These are phyloP conservation scores for Tragulus kanchil DNA, from an alignment of 2,113 vertebrate genomes.

Conservation along the genomic window DNA sequence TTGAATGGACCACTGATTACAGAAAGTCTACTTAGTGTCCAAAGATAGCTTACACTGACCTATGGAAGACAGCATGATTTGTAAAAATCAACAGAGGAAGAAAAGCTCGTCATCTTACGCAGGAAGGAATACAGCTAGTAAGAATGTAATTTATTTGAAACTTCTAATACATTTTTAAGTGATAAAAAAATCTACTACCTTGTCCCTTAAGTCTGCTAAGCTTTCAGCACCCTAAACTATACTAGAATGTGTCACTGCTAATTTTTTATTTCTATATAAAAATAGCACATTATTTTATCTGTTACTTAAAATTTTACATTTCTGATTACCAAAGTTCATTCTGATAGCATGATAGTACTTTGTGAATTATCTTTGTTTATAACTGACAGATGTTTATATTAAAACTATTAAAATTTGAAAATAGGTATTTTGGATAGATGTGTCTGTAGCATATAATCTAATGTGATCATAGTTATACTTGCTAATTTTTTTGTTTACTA, in stretches of 20 bases:
- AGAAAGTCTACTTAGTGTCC: conserved; percentile 51
- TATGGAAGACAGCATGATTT: conserved; percentile 48
- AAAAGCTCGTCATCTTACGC: conserved; percentile 50
- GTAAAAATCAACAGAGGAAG: neutral
- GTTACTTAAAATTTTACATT: conserved; percentile 85
- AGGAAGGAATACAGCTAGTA: conserved; percentile 49
- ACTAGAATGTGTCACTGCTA: conserved; percentile 78
- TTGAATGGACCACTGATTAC: neutral
- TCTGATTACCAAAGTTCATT: conserved; percentile 90
- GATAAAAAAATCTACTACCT: conserved; percentile 46
- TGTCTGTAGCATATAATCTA: conserved; percentile 85
- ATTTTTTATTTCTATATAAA: conserved; percentile 85
- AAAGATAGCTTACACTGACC: conserved; percentile 37
- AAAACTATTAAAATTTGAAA: conserved; percentile 84
- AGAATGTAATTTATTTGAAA: conserved; percentile 51
- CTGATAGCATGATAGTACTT: conserved; percentile 90
- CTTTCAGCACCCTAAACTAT: conserved; percentile 63
- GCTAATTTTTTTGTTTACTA: conserved; percentile 84
- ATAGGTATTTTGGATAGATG: conserved; percentile 89
- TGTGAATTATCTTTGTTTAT: conserved; percentile 87
- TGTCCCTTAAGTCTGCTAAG: conserved; percentile 66
- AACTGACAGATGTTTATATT: conserved; percentile 86
- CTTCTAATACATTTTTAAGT: conserved; percentile 61
- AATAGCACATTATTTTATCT: conserved; percentile 88
- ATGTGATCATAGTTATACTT: conserved; percentile 82